These are phyloP conservation scores for Amphiprion ocellaris DNA, from an alignment of 2,113 vertebrate species.

Conservation along the genomic window DNA sequence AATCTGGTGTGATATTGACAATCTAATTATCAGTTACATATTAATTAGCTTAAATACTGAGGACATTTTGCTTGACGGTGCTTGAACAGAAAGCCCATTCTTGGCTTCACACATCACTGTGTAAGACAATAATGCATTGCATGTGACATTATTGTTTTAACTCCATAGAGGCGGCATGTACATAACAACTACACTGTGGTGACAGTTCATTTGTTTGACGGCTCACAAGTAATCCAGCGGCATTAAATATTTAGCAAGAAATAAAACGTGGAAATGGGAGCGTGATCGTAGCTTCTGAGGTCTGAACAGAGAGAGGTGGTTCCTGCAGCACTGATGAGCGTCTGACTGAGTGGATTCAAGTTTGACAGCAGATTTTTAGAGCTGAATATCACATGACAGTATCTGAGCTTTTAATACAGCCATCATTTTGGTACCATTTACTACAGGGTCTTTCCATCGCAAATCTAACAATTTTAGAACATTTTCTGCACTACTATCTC, in stretches of 20 bases:
- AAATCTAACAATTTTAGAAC: no score
- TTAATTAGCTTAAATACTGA: slow-evolving; percentile 69
- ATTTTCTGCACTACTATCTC: background rate
- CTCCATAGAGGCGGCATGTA: slow-evolving; percentile 61
- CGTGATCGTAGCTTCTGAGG: background rate
- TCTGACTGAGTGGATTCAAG: background rate
- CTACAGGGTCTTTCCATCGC: background rate
- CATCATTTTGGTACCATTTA: background rate
- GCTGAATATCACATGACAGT: background rate
- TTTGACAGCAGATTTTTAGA: no score
- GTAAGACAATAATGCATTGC: slow-evolving; percentile 60
- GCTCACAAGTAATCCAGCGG: slow-evolving; percentile 67
- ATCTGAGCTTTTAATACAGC: slow-evolving; percentile 8
- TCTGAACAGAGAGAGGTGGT: background rate
- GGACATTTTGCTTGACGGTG: slow-evolving; percentile 65
- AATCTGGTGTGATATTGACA: slow-evolving; percentile 68
- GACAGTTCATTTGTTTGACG: slow-evolving; percentile 48
- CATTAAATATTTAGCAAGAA: slow-evolving; percentile 37
- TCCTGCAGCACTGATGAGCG: background rate
- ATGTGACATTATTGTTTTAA: slow-evolving; percentile 64
- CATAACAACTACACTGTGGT: slow-evolving; percentile 64
- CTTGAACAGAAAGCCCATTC: slow-evolving; percentile 63
- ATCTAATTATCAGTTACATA: slow-evolving; percentile 73
- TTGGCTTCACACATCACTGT: slow-evolving; percentile 49
- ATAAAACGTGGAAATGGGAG: background rate